phyloP scores from a whole-genome alignment of 2,113 vertebrate genomes.

The Okapia johnstoni region DNA sequence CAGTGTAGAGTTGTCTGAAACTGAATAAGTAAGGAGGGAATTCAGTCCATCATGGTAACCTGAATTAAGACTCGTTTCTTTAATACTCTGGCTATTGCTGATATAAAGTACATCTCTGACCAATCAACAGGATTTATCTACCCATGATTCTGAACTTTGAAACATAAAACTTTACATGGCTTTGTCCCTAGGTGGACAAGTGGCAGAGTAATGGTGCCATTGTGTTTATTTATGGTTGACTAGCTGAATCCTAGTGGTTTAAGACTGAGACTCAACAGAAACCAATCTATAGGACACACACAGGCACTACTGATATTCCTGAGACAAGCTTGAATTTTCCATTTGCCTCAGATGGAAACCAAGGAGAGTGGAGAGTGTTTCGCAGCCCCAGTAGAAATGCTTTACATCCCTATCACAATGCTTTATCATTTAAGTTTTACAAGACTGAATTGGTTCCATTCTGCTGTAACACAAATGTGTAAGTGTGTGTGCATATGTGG shows the following conservation, averaged over 20 bases:
- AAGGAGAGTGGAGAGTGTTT: background rate
- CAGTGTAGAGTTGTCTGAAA: background rate
- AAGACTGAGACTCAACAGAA: slow-evolving; percentile 26
- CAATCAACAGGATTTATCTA: background rate
- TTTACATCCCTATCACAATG: background rate
- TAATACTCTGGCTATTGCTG: background rate
- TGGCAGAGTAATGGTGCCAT: background rate
- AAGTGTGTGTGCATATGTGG: background rate
- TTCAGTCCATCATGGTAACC: background rate
- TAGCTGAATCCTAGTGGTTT: background rate
- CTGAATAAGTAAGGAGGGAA: background rate
- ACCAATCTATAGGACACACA: background rate
- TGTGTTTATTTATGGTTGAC: background rate
- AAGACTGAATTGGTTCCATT: background rate
- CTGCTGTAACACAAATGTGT: background rate
- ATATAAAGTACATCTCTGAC: background rate
- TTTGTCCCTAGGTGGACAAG: background rate
- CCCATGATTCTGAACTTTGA: background rate
- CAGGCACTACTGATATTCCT: background rate
- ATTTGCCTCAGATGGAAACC: background rate
- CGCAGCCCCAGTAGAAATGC: background rate
- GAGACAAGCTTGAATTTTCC: slow-evolving; percentile 8
- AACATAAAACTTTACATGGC: background rate
- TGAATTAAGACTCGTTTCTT: background rate
- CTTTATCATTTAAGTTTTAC: background rate